Evolutionary conservation across 1,140 invertebrate genomes (phyloP), one percentile per base, ranked within the genome.

Genomic region (Stegodyphus mimosarum): DNA sequence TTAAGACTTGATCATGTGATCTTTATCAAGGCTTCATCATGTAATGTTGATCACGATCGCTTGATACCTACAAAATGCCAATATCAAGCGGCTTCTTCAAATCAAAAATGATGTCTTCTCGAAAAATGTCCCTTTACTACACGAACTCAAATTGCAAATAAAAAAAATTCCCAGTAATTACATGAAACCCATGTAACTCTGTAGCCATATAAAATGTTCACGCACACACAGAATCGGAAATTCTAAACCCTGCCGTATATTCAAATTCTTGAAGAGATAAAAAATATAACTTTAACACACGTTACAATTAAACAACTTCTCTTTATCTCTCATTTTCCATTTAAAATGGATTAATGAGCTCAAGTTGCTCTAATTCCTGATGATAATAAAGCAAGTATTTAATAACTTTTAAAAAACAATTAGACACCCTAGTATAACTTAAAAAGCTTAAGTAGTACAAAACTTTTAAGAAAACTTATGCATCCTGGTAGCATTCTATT

Each of bases 51-150:
- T 33, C 33, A 94, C 92, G 94, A 90, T 93, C 93, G 94, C 11
- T 94, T 92, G 88, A 94, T 92, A 92, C 94, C 93, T 74, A 94
- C 92, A 92, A 94, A 94, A 90, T 94, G 93, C 93, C 93, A 94
- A 87, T 94, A 94, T 93, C 93, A 94, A 50, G 93, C 92, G 77
- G 92, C 92, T 81, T 92, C 92, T 92, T 95, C 93, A 92, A 94
- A 94, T 88, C 93, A 92, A 90, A 94, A 93, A 89, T 94, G 93
- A 90, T 94, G 93, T 74, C 83, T 90, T 88, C 79, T 90, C 71
- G 92, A 89, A 94, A 33, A 93, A 88, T 94, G 92, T 75, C 90
- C 89, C 83, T 89, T 89, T 85, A 90, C 88, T 86, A 92, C 89
- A 70, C 93, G 93, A 72, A 92, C 76, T 88, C 92, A 90, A 89